These are phyloP conservation scores for Meandrina meandrites DNA, from an alignment of 92 coral and sea anemone genomes.

Conservation along the genomic window DNA sequence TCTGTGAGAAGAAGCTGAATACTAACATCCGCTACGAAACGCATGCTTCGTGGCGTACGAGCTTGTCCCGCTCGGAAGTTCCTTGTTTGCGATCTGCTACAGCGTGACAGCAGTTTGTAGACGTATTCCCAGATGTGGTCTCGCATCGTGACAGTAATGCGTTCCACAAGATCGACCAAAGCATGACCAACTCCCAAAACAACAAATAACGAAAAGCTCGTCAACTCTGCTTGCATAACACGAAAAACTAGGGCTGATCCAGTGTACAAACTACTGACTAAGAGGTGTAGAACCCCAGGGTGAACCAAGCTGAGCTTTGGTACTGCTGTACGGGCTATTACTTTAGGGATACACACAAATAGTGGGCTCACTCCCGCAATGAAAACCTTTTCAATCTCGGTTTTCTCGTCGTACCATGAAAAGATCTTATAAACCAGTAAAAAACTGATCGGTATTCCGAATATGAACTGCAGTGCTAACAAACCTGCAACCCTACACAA, in stretches of 20 bases:
- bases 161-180: slow-evolving; percentile 53
- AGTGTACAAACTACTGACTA: slow-evolving; percentile 49
- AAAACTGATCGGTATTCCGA: slow-evolving; percentile 52
- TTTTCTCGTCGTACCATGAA: slow-evolving; percentile 29
- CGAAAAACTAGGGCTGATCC: slow-evolving; percentile 56
- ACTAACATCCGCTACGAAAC: slow-evolving; percentile 78
- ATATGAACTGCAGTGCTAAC: slow-evolving; percentile 54
- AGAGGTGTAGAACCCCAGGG: slow-evolving; percentile 51
- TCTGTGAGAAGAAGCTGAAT: slow-evolving; percentile 75
- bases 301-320: slow-evolving; percentile 54
- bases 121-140: slow-evolving; percentile 69
- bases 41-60: slow-evolving; percentile 72
- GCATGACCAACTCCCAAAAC: slow-evolving; percentile 72
- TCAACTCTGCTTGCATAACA: slow-evolving; percentile 74
- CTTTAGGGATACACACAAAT: slow-evolving; percentile 55
- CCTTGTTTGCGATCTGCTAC: slow-evolving; percentile 23
- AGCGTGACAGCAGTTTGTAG: slow-evolving; percentile 38
- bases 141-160: slow-evolving; percentile 64
- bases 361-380: slow-evolving; percentile 42
- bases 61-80: slow-evolving; percentile 27
- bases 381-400: slow-evolving; percentile 33
- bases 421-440: slow-evolving; percentile 35
- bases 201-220: slow-evolving; percentile 46
- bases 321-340: slow-evolving; percentile 45
- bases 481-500: slow-evolving; percentile 22